These are phyloP conservation scores for Amblyraja radiata DNA, from an alignment of 2,797 vertebrate genomes.

Conservation along the genomic window DNA sequence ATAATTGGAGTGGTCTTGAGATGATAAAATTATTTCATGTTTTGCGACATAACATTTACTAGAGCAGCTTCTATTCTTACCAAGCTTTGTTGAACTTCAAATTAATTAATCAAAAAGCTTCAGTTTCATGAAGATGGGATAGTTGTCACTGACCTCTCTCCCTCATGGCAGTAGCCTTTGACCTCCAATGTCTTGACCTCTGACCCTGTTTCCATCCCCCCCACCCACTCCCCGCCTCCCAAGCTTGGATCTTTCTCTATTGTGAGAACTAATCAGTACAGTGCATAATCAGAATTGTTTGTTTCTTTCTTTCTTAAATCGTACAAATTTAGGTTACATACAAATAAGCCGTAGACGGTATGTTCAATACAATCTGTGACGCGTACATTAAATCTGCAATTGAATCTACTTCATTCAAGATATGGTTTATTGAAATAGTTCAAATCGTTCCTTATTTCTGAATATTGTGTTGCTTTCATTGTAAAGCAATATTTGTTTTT, in stretches of 20 bases:
- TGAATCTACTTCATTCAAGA: neutral
- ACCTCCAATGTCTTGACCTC: slow-evolving; percentile 52
- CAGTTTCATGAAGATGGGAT: slow-evolving; percentile 41
- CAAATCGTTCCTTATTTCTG: neutral
- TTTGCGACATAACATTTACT: neutral
- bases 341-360: neutral
- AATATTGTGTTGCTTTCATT: neutral
- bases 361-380: neutral
- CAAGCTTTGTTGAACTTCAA: slow-evolving; percentile 36
- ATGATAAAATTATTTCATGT: neutral
- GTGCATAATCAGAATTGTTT: neutral
- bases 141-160: slow-evolving; percentile 44
- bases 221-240: neutral
- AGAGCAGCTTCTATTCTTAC: neutral
- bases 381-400: neutral
- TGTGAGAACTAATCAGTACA: slow-evolving; percentile 40
- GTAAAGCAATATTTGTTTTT: neutral
- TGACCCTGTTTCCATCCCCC: slow-evolving; percentile 49
- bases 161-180: slow-evolving; percentile 50
- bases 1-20: neutral
- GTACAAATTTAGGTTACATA: neutral
- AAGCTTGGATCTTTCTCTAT: slow-evolving; percentile 38
- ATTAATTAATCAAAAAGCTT: slow-evolving; percentile 46
- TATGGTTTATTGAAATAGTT: neutral
- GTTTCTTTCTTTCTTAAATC: neutral